Base-by-base conservation (phyloP, 2,888 invertebrate species). In the Drosophila siamana region DNA sequence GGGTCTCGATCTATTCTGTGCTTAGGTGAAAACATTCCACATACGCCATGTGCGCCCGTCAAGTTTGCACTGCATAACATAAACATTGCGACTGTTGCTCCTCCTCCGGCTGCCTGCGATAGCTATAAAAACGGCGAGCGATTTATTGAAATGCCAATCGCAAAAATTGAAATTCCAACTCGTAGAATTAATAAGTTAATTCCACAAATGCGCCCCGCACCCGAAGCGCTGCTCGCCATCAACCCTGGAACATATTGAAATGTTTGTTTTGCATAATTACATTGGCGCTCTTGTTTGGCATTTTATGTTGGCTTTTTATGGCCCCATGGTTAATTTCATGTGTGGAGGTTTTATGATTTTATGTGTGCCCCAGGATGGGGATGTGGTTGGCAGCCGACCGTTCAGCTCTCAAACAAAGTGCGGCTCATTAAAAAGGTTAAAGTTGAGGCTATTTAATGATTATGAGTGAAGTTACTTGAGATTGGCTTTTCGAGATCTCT, bases 111-210 rank as follows among this genome's bases (percentile, higher is more conserved):
- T 36, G 36, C n/a, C 36, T 36, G 36, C 13, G 13, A 38, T 44
- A 59, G 54, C 63, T 66, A 82, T 84, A 79, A 85, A 84, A 86
- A 54, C 47, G 41, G 44, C 30, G 46, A 60, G 56, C 13, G 56
- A 76, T 73, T 65, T 69, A 75, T 75, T 76, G 63, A 62, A 67
- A 56, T 48, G 26, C 52, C 69, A 71, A 69, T 78, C 70, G 65
- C 47, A 46, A 30, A 76, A 85, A 81, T 72, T 79, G 71, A 85
- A 76, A 85, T 76, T 78, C 57, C 65, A 63, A 51, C 52, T 70
- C 48, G 70, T 67, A 68, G 69, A 77, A 87, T 84, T 85, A 82
- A 82, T 87, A 79, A 87, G 83, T 87, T 84, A 84, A 87, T 87
- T 87, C 66, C 57, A 55, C 74, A 57, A 80, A 63, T 54, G 66